A percentile compares a stretch with the other conserved stretches of the same genome.
Evolutionary conservation across 2,113 vertebrate species (phyloP).

Genomic region (Nothobranchius furzeri): DNA sequence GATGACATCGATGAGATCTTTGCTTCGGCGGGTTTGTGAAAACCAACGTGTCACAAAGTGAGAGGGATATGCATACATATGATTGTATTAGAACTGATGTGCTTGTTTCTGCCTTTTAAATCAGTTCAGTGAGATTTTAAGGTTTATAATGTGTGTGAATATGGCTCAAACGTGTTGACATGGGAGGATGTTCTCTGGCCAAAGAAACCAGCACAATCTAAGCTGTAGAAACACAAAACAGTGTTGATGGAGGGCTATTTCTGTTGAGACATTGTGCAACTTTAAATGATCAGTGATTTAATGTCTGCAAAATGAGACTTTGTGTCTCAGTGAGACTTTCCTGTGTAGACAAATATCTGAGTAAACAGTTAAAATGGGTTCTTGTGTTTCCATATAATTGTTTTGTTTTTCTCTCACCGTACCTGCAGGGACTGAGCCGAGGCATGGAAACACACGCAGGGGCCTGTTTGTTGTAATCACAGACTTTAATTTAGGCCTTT

Average conservation of each 20-base stretch:
- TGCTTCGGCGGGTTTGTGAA: constrained; percentile 69
- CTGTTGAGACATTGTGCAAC: background rate
- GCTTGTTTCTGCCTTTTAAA: no score
- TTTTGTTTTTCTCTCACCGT: background rate
- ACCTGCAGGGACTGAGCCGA: background rate
- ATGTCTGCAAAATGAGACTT: no score
- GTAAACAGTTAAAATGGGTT: no score
- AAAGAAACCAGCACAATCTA: background rate
- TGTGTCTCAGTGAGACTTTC: no score
- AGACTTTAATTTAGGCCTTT: background rate
- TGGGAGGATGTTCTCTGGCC: background rate
- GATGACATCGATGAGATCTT: constrained; percentile 82
- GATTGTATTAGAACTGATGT: no score
- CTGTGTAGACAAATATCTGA: no score
- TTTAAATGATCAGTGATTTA: no score
- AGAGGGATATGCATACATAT: no score
- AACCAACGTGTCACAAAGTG: background rate
- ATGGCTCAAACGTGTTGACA: no score
- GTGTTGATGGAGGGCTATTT: background rate
- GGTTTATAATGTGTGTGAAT: no score
- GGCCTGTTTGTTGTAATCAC: background rate
- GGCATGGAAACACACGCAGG: no score
- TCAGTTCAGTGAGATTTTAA: no score
- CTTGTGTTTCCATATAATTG: background rate
- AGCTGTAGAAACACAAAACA: background rate